A percentile compares a stretch with the other conserved stretches of the same genome.
These are phyloP conservation scores for Chascanopsetta lugubris DNA, from an alignment of 2,113 vertebrate genomes.

Conservation along the genomic window DNA sequence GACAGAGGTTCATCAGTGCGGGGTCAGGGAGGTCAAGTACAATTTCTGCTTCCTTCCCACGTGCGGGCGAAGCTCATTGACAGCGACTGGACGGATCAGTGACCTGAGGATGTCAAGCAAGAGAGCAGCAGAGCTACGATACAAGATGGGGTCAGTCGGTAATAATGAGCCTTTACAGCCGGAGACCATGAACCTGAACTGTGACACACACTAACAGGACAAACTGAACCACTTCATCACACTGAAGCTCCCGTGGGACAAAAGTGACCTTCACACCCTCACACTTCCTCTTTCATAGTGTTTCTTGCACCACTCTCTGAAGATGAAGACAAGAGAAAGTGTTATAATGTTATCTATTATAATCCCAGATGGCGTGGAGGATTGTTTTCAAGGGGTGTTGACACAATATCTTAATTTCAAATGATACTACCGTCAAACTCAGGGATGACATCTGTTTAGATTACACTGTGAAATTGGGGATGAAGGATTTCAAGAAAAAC, in stretches of 20 bases:
- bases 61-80: background rate
- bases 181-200: background rate
- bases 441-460: too few relatives aligned
- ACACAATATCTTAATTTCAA: too few relatives aligned
- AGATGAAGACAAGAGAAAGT: background rate
- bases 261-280: too few relatives aligned
- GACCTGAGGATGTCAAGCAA: background rate
- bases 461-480: too few relatives aligned
- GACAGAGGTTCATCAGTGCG: constrained; percentile 16
- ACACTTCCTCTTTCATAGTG: background rate
- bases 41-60: constrained; percentile 8
- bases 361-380: too few relatives aligned
- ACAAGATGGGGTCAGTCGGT: background rate
- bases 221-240: background rate
- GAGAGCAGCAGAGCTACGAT: constrained; percentile 3
- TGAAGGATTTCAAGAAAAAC: too few relatives aligned
- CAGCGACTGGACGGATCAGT: background rate
- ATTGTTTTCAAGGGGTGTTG: too few relatives aligned
- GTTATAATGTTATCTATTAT: background rate
- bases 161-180: background rate
- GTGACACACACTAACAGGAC: background rate
- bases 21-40: constrained; percentile 15
- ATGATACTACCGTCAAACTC: too few relatives aligned
- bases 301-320: background rate
- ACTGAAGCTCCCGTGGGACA: background rate